phyloP scores from a whole-genome alignment of 2,797 vertebrate genomes.

The Galago senegalensis region DNA sequence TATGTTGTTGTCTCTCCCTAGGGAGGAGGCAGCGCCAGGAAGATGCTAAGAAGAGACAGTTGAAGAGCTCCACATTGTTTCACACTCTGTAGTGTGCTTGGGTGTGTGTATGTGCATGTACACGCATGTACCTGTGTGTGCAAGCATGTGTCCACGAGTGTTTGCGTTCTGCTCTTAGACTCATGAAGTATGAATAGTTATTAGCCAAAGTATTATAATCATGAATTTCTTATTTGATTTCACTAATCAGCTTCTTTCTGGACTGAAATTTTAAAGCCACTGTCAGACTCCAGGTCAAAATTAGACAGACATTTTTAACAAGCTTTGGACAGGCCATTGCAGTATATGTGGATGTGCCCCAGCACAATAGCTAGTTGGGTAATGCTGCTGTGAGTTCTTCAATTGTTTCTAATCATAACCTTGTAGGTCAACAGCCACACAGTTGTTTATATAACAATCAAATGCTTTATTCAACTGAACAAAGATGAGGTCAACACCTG shows the following conservation, averaged over 20 bases:
- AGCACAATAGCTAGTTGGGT: neutral
- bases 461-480: neutral
- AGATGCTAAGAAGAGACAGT: neutral
- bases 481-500: neutral
- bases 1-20: neutral
- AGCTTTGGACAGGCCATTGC: neutral
- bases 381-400: neutral
- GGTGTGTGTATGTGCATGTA: neutral
- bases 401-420: constrained; percentile 15
- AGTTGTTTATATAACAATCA: neutral
- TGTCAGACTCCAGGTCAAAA: neutral
- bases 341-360: neutral
- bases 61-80: too few species aligned
- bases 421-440: neutral
- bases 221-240: neutral
- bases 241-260: neutral
- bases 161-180: neutral
- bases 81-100: neutral
- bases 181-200: neutral
- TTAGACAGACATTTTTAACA: neutral
- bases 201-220: neutral
- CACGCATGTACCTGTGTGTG: fast-evolving
- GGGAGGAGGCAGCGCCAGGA: neutral
- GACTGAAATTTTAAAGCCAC: neutral
- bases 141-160: too few species aligned